Percentiles rank a stretch among this genome's conserved stretches.
phyloP scores from a whole-genome alignment of 2,113 vertebrate genomes.

The Herpailurus yagouaroundi region DNA sequence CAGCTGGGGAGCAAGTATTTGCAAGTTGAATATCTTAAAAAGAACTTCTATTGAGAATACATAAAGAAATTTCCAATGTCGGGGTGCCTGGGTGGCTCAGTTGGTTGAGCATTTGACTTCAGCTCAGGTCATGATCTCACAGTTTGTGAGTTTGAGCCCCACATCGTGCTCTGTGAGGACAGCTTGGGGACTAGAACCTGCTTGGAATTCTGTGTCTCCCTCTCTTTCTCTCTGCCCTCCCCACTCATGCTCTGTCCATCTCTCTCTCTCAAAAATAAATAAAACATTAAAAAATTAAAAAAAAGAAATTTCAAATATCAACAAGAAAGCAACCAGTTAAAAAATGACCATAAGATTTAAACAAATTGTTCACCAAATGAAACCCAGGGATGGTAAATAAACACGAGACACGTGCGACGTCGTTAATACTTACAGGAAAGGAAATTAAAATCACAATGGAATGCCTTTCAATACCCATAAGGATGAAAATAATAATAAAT shows the following conservation, averaged over 20 bases:
- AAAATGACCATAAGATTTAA: neutral
- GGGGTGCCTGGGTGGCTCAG: no score
- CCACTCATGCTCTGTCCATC: no score
- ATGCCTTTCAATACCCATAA: neutral
- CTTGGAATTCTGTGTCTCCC: no score
- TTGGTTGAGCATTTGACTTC: no score
- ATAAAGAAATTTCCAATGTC: neutral
- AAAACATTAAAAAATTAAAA: no score
- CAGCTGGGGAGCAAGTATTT: neutral
- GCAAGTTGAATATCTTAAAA: neutral
- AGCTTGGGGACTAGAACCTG: no score
- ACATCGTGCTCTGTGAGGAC: no score
- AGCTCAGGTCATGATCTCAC: no score
- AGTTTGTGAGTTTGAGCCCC: no score
- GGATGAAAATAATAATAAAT: neutral
- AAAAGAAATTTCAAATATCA: neutral
- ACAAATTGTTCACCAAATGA: neutral
- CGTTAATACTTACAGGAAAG: neutral
- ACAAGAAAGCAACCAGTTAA: neutral
- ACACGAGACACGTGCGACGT: neutral
- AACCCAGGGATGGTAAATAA: neutral
- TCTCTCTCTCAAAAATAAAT: no score
- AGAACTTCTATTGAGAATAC: neutral
- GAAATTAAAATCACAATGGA: neutral
- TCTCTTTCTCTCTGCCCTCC: no score